phyloP scores from a whole-genome alignment of 2,113 vertebrate genomes.

The Solea solea region DNA sequence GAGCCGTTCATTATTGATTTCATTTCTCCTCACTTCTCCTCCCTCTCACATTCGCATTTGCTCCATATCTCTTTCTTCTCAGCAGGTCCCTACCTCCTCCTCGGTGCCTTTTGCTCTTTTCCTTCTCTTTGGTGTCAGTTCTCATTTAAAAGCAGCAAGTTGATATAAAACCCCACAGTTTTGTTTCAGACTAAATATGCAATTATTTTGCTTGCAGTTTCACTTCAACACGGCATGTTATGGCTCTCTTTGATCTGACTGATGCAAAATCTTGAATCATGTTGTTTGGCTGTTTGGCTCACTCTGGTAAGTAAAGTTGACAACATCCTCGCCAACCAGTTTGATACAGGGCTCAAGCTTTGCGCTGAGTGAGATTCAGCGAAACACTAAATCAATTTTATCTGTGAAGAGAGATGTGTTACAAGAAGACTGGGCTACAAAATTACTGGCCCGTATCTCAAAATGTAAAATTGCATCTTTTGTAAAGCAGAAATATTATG shows the following conservation, averaged over 20 bases:
- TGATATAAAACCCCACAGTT: constrained; percentile 42
- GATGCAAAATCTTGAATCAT: constrained; percentile 16
- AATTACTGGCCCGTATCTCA: background rate
- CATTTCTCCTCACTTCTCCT: constrained; percentile 72
- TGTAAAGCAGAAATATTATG: background rate
- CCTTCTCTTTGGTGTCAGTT: constrained; percentile 45
- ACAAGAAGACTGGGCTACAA: background rate
- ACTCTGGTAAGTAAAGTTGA: constrained; percentile 12
- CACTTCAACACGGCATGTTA: background rate
- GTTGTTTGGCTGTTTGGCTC: constrained; percentile 22
- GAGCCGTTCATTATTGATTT: constrained; percentile 83
- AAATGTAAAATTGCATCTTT: background rate
- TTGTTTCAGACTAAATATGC: constrained; percentile 29
- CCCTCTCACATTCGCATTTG: constrained; percentile 59
- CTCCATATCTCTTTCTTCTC: constrained; percentile 65
- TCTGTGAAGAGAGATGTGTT: constrained; percentile 1
- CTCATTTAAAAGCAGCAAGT: constrained; percentile 58
- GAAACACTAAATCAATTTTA: constrained; percentile 36
- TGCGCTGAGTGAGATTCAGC: constrained; percentile 23
- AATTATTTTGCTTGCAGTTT: constrained; percentile 19
- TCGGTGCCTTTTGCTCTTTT: constrained; percentile 34
- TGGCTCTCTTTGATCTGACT: constrained; percentile 17
- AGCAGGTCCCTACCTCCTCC: constrained; percentile 51
- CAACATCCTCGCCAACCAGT: constrained; percentile 22
- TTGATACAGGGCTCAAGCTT: constrained; percentile 15